Base-by-base conservation (phyloP, 2,888 invertebrate genomes). In the Ectemnius continuus region DNA sequence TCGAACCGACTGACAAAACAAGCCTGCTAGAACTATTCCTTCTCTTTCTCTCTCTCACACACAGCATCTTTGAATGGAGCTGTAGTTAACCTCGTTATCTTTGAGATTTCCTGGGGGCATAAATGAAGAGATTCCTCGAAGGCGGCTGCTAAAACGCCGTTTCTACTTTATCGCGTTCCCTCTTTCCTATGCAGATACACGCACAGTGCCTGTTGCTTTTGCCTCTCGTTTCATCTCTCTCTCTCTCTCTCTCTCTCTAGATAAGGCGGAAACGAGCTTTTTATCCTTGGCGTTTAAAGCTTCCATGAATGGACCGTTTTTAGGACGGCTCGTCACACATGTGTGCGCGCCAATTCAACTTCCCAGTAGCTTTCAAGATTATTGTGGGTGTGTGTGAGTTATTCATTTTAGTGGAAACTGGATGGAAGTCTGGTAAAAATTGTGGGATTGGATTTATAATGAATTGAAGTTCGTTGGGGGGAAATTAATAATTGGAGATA, bases 71-170 rank as follows among this genome's bases (percentile, higher is more conserved):
- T 76, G 76, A 71, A 64, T 70, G 67, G 18, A n/a, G 16, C 76
- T 70, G 63, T 75, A 75, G 71, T 45, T 76, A 70, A 67, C 76
- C 76, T 70, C 61, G 76, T 76, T 76, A 76, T 76, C 76, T 66
- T 59, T 67, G 66, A 70, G 76, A 71, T 76, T 76, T 76, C 76
- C 76, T 75, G 76, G 71, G 67, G 76, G 76, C 76, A 76, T 67
- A 76, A 75, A 76, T 71, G 76, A 76, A 23, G 76, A 76, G 76
- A 70, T 76, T 76, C 76, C 67, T 26, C 76, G 76, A 76, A 76
- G 60, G n/a, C n/a, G 66, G 75, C 70, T 67, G 65, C 76, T 70
- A 75, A 76, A 70, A 75, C 75, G n/a, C n/a, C n/a, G 76, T 47
- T 11, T n/a, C 0, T 23, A 23, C 47, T 2, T 47, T 47, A 47